These are phyloP conservation scores for Macroteleia sp. DNA, from an alignment of 2,888 invertebrate genomes.

Conservation along the genomic window DNA sequence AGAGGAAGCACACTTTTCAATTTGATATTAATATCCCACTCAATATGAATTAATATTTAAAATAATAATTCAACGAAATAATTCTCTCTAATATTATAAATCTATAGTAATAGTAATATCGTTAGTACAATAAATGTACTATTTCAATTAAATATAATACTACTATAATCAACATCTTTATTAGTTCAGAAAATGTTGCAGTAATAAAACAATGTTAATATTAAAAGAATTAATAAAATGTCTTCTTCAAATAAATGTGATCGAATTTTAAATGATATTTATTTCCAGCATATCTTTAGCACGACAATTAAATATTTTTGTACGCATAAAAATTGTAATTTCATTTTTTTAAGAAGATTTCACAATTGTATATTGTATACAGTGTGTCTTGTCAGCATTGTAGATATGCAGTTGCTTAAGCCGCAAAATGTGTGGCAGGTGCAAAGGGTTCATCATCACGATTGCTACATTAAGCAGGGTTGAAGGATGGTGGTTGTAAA, in stretches of 20 bases:
- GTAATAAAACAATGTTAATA: no score
- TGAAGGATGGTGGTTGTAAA: conserved; percentile 4
- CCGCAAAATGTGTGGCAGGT: conserved; percentile 39
- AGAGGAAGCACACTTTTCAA: background rate
- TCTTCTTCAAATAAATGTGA: no score
- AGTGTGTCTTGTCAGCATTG: conserved; percentile 12
- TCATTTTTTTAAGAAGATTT: conserved; percentile 16
- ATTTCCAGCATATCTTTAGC: background rate
- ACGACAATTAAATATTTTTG: conserved; percentile 14
- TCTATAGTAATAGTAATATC: no score
- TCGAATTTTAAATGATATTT: no score
- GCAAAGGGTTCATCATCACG: conserved; percentile 48
- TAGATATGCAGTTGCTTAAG: conserved; percentile 8
- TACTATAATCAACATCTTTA: no score
- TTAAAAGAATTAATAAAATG: no score
- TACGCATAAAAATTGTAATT: conserved; percentile 13
- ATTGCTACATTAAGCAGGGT: conserved; percentile 38
- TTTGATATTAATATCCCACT: conserved; percentile 22
- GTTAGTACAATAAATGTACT: no score
- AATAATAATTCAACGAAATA: conserved; percentile 9
- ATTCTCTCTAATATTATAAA: conserved; percentile 4
- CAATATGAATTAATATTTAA: conserved; percentile 17
- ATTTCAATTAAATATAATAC: no score
- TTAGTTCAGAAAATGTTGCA: no score
- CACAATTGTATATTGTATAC: conserved; percentile 11